Evolutionary conservation across 92 coral and sea anemone species (phyloP).

Genomic region (Bergia sp.): DNA sequence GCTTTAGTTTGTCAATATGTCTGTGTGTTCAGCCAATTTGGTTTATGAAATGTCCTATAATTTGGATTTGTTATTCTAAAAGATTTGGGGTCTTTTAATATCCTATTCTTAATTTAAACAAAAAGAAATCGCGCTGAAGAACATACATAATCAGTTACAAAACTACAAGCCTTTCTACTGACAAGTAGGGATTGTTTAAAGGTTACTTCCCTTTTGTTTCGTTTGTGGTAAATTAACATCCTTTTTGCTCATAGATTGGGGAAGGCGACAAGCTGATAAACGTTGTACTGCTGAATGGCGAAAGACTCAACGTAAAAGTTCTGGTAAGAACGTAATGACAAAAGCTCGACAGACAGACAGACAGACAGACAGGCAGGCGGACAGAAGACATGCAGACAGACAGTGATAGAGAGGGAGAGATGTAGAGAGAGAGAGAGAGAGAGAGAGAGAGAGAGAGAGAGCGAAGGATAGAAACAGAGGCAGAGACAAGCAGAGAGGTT

Average conservation of each 20-base stretch:
- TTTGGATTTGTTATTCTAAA: background rate
- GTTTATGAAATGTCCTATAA: background rate
- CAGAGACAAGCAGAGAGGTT: no score
- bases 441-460: no score
- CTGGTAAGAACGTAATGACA: constrained; percentile 58
- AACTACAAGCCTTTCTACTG: background rate
- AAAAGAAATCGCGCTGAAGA: background rate
- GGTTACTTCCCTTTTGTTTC: background rate
- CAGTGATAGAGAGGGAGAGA: no score
- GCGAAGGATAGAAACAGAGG: no score
- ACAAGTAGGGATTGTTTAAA: background rate
- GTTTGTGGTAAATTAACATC: background rate
- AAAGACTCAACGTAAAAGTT: constrained; percentile 93
- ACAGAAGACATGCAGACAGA: no score
- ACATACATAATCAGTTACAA: background rate
- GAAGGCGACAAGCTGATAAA: constrained; percentile 98
- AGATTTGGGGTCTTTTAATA: background rate
- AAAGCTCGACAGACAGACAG: background rate
- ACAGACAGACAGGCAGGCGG: no score
- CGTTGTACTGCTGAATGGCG: constrained; percentile 94
- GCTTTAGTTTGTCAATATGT: background rate
- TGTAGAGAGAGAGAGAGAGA: background rate
- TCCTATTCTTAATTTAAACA: background rate
- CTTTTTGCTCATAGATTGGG: constrained; percentile 77
- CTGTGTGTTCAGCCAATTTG: background rate